Evolutionary conservation across 1,140 invertebrate species (phyloP), one percentile per base, ranked within the genome.

Genomic region (Bombus terrestris): DNA sequence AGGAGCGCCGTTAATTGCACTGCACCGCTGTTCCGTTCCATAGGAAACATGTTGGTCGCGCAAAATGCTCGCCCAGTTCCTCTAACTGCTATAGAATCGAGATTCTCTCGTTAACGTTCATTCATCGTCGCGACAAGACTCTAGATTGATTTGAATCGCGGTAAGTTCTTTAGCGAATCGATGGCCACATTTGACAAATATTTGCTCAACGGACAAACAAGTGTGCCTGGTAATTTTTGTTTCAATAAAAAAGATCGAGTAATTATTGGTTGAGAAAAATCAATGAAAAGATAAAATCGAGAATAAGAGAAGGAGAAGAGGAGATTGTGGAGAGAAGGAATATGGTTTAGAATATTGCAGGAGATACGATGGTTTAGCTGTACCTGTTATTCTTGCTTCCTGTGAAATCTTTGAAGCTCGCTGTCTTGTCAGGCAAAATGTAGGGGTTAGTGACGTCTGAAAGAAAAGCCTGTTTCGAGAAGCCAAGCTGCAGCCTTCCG

Each of bases 381-480:
- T 76, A 94, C 94, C 95, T 96, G 95, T 99, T 99, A 96, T 99
- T 99, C 95, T 99, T 98, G 95, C 98, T 99, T 91, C 98, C 98
- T 88, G 98, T 98, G 95, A 98, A 99, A 95, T 99, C 99, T 95
- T 99, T 99, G 96, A 99, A 99, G 82, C 99, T 99, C 25, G 98
- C 98, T 80, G 98, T 98, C 93, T 99, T 99, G 96, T 99, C 99
- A 35, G 98, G 97, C 88, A 99, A 96, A 81, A 98, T 97, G 95
- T 98, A 99, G 32, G 99, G 99, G 94, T 99, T 99, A 92, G 98
- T 98, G 76, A 99, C 98, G 95, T 99, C 99, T 92, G 98, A 99
- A 66, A 99, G 96, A 95, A 98, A 99, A 85, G 98, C 98, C 94
- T 99, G 99, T 95, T 99, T 99, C 76, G 98, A 99, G 95, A 98